Conservation (phyloP, 2,797 vertebrate species). For the Coilia nasus region DNA sequence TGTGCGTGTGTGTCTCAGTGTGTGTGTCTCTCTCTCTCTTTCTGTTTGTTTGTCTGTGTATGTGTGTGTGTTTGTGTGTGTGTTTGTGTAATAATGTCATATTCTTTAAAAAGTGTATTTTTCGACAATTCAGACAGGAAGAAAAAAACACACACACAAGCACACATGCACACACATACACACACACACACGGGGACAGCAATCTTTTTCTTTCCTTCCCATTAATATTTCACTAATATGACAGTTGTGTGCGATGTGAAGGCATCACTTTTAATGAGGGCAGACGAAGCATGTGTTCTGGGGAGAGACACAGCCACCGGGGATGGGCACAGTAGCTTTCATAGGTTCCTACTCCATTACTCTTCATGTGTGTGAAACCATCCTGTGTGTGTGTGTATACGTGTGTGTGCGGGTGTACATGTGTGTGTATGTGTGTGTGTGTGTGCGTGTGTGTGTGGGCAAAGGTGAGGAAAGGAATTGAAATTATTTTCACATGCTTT, state of each 20-base stretch:
- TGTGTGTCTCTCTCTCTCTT: no score
- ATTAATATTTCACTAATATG: conserved; percentile 78
- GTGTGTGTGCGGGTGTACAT: neutral
- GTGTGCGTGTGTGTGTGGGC: neutral
- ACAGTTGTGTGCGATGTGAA: conserved; percentile 68
- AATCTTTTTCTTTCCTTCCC: conserved; percentile 45
- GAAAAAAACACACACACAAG: conserved; percentile 35
- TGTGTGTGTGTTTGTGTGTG: neutral
- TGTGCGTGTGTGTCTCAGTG: neutral
- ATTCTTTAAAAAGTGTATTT: neutral
- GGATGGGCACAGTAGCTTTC: conserved; percentile 28
- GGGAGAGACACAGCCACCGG: conserved; percentile 57
- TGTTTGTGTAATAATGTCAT: neutral
- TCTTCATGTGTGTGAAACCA: neutral
- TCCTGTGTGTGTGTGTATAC: neutral
- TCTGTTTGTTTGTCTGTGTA: neutral
- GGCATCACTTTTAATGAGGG: conserved; percentile 78
- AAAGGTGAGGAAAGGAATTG: conserved; percentile 6
- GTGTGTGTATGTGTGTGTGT: conserved; percentile 23
- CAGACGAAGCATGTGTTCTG: conserved; percentile 67
- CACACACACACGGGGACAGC: conserved; percentile 59
- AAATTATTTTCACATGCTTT: neutral
- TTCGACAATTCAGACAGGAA: conserved; percentile 43
- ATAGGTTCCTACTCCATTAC: neutral
- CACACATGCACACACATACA: conserved; percentile 56